Base-by-base conservation (phyloP, 2,888 invertebrate species). In the Liposcelis brunnea region DNA sequence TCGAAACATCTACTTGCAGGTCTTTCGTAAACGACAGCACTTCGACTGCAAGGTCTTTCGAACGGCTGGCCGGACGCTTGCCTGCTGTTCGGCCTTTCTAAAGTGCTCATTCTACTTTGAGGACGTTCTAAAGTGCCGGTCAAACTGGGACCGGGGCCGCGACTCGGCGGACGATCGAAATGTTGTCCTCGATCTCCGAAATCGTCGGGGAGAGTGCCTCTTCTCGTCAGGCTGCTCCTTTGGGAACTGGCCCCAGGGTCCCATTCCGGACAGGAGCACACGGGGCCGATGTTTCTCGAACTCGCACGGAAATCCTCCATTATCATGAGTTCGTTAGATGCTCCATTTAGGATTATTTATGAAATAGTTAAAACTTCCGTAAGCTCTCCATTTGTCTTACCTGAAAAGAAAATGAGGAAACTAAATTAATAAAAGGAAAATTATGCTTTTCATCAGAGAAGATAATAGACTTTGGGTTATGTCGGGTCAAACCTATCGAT, bases 261-360 rank as follows among this genome's bases (percentile, higher is more conserved):
- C 40, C 40, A 40, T 8, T 40, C 40, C 15, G 40, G 40, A 19
- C 40, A 40, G 40, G 40, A 40, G 11, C 40, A 40, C 7, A 40
- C 40, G 15, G 40, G 40, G 19, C 40, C 40, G 5, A 40, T 14
- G 19, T 40, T 40, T 19, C 40, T 40, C 12, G 19, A 19, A 21
- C 40, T 40, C 12, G 19, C 40, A 11, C 40, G 40, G 40, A 19
- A 40, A 21, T 40, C 21, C 40, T 40, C 40, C 40, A 40, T 40
- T 26, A 26, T 26, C 26, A 26, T 26, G 26, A 6, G 26, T 26
- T 26, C 26, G 8, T n/a, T n/a, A n/a, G n/a, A n/a, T n/a, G n/a
- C n/a, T n/a, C n/a, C n/a, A n/a, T n/a, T n/a, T n/a, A n/a, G n/a
- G n/a, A n/a, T n/a, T n/a, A n/a, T n/a, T n/a, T n/a, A n/a, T n/a